These are phyloP conservation scores for Eptatretus burgeri DNA, from an alignment of 2,113 vertebrate genomes.

Conservation along the genomic window DNA sequence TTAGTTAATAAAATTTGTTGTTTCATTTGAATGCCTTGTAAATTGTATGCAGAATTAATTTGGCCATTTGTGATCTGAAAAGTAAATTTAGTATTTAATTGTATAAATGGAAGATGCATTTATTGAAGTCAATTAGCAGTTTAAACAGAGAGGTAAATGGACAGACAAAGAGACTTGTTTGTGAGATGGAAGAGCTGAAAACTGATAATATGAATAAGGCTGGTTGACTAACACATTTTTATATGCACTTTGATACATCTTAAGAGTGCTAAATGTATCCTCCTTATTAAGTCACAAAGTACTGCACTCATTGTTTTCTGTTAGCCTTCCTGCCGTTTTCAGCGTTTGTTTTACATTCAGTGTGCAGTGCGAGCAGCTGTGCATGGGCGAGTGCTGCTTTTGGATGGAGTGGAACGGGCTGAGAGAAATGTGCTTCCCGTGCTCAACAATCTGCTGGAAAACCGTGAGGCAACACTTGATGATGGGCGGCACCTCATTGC, in stretches of 20 bases:
- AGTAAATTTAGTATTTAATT: no score
- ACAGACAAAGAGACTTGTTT: neutral
- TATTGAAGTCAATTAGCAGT: neutral
- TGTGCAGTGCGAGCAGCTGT: constrained; percentile 79
- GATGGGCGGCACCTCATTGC: constrained; percentile 88
- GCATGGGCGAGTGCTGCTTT: constrained; percentile 47
- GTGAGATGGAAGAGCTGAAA: neutral
- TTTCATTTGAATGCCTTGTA: no score
- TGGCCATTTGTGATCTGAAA: no score
- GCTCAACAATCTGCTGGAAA: constrained; percentile 83
- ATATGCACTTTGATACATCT: neutral
- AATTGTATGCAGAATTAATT: no score
- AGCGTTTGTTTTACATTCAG: constrained; percentile 16
- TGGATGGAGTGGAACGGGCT: constrained; percentile 81
- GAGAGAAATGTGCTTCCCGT: constrained; percentile 74
- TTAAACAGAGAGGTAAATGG: neutral
- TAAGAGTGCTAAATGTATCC: no score
- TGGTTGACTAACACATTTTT: neutral
- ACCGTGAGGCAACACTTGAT: constrained; percentile 88
- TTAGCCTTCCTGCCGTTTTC: constrained; percentile 1
- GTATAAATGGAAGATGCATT: no score
- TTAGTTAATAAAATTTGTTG: no score
- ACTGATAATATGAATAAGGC: neutral
- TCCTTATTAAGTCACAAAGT: neutral
- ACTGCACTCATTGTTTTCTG: neutral